Evolutionary conservation across 2,888 invertebrate species (phyloP), one percentile per base, ranked within the genome.

Genomic region (Aproaerema taeniolella): DNA sequence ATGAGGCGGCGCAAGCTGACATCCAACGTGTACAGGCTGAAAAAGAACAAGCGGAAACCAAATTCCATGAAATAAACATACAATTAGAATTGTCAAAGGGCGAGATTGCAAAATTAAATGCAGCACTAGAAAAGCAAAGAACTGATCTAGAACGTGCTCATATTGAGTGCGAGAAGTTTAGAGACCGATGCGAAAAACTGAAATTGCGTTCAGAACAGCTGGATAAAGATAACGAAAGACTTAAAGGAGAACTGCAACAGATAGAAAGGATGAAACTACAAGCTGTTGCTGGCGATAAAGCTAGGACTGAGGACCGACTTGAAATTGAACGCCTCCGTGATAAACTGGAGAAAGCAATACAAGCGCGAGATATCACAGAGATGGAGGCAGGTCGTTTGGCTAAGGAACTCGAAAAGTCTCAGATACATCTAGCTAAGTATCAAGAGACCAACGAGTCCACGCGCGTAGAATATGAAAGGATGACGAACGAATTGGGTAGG

Each of bases 111-210:
- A 95, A 95, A 73, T 83, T 92, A 12, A 88, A 90, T 49, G 89
- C 90, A 28, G 89, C 89, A 28, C 92, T 95, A 69, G 95, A 95
- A 55, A 93, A 94, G 64, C 93, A 94, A 68, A 89, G 94, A 28
- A 85, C 89, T 48, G 95, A 95, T 59, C 87, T 95, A 58, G 96
- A 95, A 72, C 89, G 95, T 31, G 92, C 95, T 52, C 92, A 94
- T 62, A 95, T 96, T 67, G 96, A 96, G 79, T 92, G 94, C 56
- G 96, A 96, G 67, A 96, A 96, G 82, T 91, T 95, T 47, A 89
- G 94, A 55, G 96, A 96, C 60, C 89, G 95, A 47, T 92, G 95
- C 68, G 96, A 96, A 65, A 95, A 95, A 79, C 80, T 95, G n/a
- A 92, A 92, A 58, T 70, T 90, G 40, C 90, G 91, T 49, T 88